A percentile compares a stretch with the other conserved stretches of the same genome.
Conservation (phyloP, 2,113 vertebrate species). For the Cynoglossus semilaevis region DNA sequence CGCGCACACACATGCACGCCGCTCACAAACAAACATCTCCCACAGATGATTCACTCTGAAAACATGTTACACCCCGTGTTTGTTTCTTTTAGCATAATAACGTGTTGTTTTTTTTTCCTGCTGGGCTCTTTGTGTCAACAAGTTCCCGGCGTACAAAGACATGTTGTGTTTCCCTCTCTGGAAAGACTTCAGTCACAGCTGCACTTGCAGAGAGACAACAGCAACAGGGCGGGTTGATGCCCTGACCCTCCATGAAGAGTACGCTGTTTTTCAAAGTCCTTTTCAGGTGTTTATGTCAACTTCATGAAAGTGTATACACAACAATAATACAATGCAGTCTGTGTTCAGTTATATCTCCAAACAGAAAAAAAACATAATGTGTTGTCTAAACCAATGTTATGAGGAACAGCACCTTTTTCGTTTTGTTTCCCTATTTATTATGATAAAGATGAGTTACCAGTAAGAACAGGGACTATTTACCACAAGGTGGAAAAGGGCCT, state of each 20-base stretch:
- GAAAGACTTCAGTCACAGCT: conserved; percentile 32
- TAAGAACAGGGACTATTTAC: too few species aligned
- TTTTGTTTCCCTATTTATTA: too few species aligned
- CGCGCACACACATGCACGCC: too few species aligned
- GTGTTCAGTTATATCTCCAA: too few species aligned
- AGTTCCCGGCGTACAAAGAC: conserved; percentile 6
- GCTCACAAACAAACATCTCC: too few species aligned
- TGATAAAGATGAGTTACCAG: too few species aligned
- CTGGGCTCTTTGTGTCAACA: conserved; percentile 7
- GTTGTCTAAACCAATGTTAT: too few species aligned
- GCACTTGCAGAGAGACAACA: conserved; percentile 41
- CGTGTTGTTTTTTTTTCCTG: conserved; percentile 24
- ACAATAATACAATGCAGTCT: too few species aligned
- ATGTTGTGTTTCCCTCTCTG: conserved; percentile 15
- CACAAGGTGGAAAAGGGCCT: too few species aligned
- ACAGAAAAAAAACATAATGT: too few species aligned
- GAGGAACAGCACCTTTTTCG: too few species aligned
- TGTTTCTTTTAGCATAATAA: conserved; percentile 14
- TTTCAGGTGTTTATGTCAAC: conserved; percentile 46
- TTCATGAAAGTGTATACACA: conserved; percentile 11
- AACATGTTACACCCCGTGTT: conserved; percentile 17
- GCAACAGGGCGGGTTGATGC: conserved; percentile 1
- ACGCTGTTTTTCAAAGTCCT: too few species aligned
- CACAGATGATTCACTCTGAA: conserved; percentile 30
- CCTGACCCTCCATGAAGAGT: conserved; percentile 53